Evolutionary conservation across 2,888 invertebrate species (phyloP).

Genomic region (Tigriopus californicus): DNA sequence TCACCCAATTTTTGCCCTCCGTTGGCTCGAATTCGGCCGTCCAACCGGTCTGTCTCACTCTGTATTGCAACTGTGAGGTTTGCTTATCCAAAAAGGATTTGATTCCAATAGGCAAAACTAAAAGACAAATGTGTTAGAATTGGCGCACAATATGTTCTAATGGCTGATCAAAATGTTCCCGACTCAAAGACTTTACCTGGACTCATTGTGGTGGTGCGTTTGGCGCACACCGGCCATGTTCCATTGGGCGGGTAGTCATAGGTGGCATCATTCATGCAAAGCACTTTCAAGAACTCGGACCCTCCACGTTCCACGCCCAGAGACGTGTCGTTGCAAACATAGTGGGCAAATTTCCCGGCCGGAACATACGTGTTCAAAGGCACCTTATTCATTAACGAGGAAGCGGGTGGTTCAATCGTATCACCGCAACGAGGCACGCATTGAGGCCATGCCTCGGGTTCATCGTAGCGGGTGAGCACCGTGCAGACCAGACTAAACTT

Average conservation of each 20-base stretch:
- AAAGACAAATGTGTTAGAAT: too few relatives aligned
- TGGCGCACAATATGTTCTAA: neutral
- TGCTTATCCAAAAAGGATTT: too few relatives aligned
- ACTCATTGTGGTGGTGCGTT: slow-evolving; percentile 1
- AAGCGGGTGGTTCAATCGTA: too few relatives aligned
- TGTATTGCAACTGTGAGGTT: too few relatives aligned
- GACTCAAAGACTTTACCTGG: neutral
- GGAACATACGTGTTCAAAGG: neutral
- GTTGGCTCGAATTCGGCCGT: too few relatives aligned
- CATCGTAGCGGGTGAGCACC: neutral
- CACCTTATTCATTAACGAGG: too few relatives aligned
- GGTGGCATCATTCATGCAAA: neutral
- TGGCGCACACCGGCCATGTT: slow-evolving; percentile 3
- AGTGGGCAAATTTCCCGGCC: neutral
- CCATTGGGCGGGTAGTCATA: neutral
- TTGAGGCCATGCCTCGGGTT: neutral
- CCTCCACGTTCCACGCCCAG: slow-evolving; percentile 5
- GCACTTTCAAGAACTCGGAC: neutral
- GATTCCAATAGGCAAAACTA: too few relatives aligned
- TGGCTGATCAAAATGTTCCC: too few relatives aligned
- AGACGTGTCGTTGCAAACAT: neutral
- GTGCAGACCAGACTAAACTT: neutral
- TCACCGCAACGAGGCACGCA: neutral
- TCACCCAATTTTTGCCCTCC: too few relatives aligned
- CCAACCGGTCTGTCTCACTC: too few relatives aligned